A percentile compares a stretch with the other conserved stretches of the same genome.
These are phyloP conservation scores for Enteromius mattozi DNA, from an alignment of 2,797 vertebrate species.

Conservation along the genomic window DNA sequence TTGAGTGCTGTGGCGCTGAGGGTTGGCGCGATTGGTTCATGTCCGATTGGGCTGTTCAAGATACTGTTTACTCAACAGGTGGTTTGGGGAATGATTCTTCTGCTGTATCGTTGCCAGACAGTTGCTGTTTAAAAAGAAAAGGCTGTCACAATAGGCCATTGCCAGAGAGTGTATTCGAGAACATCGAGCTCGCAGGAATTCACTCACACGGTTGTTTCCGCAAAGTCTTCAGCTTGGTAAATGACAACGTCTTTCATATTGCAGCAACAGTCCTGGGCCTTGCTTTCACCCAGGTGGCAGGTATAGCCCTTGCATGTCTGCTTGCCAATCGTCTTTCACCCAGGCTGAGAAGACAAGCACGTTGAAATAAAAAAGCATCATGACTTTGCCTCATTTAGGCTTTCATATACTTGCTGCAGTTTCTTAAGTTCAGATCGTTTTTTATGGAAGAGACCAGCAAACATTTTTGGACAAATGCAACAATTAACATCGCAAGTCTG, in stretches of 20 bases:
- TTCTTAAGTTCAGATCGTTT: not conserved
- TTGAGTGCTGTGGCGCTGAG: slow-evolving; percentile 87
- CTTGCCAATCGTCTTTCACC: slow-evolving; percentile 79
- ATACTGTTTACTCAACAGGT: slow-evolving; percentile 65
- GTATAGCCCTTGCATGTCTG: slow-evolving; percentile 83
- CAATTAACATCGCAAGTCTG: not conserved
- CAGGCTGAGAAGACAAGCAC: slow-evolving; percentile 68
- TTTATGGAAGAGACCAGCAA: not conserved
- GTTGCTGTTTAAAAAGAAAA: slow-evolving; percentile 83
- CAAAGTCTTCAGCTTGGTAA: slow-evolving; percentile 85
- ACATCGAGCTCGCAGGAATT: slow-evolving; percentile 69
- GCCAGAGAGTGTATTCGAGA: slow-evolving; percentile 62
- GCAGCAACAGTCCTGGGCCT: slow-evolving; percentile 84
- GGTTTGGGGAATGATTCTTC: slow-evolving; percentile 68
- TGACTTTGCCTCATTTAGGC: not conserved
- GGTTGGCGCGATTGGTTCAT: slow-evolving; percentile 87
- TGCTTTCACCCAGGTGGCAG: slow-evolving; percentile 81
- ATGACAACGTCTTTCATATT: slow-evolving; percentile 84
- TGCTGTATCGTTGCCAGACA: slow-evolving; percentile 82
- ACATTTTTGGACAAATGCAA: not conserved
- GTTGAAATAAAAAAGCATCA: slow-evolving; percentile 57
- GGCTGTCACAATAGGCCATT: slow-evolving; percentile 81
- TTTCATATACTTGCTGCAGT: not conserved
- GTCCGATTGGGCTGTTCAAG: slow-evolving; percentile 83
- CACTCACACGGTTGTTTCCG: slow-evolving; percentile 84